Evolutionary conservation across 2,797 vertebrate species (phyloP).

Genomic region (Prunella strophiata): DNA sequence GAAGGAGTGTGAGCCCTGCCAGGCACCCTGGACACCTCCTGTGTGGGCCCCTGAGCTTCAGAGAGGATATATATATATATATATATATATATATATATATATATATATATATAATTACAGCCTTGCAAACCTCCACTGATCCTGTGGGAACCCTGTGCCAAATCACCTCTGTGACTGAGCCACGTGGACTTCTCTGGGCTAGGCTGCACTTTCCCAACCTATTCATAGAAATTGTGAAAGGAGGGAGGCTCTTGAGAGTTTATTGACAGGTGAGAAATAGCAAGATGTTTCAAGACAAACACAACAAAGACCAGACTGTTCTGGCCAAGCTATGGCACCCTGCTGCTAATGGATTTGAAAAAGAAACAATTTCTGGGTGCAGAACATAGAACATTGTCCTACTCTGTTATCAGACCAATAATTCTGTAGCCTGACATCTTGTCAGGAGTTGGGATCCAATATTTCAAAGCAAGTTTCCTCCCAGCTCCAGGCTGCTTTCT

Average conservation of each 20-base stretch:
- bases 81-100: no score
- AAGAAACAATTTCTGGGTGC: not conserved
- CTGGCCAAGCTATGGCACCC: not conserved
- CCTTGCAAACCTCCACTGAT: not conserved
- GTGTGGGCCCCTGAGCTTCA: not conserved
- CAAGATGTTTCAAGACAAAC: not conserved
- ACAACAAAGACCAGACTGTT: not conserved
- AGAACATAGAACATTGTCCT: not conserved
- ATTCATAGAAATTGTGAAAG: not conserved
- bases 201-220: not conserved
- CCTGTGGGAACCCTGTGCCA: not conserved
- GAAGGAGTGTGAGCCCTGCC: not conserved
- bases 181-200: not conserved
- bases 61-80: no score
- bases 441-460: not conserved
- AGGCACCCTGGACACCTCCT: not conserved
- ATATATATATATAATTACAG: not conserved
- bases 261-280: not conserved
- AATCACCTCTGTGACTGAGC: not conserved
- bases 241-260: not conserved
- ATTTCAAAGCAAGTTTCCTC: conserved; percentile 3
- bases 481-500: not conserved
- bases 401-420: not conserved
- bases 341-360: not conserved
- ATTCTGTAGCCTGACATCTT: not conserved